These are phyloP conservation scores for Bathynomus jamesi DNA, from an alignment of 1,140 invertebrate species.

Conservation along the genomic window DNA sequence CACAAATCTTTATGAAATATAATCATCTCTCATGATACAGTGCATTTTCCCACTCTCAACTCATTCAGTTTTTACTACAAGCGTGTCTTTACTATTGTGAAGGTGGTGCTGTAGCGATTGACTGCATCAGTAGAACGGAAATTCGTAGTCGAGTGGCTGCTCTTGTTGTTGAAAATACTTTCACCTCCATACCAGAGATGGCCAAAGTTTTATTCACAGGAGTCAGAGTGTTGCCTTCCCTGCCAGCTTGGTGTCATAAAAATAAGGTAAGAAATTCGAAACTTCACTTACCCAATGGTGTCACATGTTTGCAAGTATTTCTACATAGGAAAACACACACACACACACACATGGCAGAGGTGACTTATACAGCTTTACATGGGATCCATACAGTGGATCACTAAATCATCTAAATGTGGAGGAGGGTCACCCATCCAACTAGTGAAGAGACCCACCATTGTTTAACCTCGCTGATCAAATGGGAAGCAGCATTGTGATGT, in stretches of 20 bases:
- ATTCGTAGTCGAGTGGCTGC: constrained; percentile 69
- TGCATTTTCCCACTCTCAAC: too few relatives aligned
- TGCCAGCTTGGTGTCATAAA: constrained; percentile 69
- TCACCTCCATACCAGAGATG: constrained; percentile 89
- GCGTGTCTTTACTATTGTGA: neutral
- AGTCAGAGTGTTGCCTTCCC: constrained; percentile 58
- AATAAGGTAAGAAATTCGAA: constrained; percentile 59
- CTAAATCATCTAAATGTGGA: too few relatives aligned
- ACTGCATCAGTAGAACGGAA: constrained; percentile 64
- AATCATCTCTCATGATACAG: too few relatives aligned
- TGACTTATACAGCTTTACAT: too few relatives aligned
- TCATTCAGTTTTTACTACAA: too few relatives aligned
- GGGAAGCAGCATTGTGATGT: too few relatives aligned
- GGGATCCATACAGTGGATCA: neutral
- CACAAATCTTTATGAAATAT: too few relatives aligned
- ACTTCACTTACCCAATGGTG: constrained; percentile 1
- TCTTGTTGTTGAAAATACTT: constrained; percentile 87
- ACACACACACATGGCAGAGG: too few relatives aligned
- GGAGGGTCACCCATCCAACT: too few relatives aligned
- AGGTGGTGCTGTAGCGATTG: constrained; percentile 70
- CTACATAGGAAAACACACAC: constrained; percentile 11
- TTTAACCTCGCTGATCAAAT: too few relatives aligned
- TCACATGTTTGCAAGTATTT: neutral
- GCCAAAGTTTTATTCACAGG: constrained; percentile 47
- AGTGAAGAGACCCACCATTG: too few relatives aligned